phyloP scores from a whole-genome alignment of 2,797 vertebrate genomes.

The Anguilla marmorata region DNA sequence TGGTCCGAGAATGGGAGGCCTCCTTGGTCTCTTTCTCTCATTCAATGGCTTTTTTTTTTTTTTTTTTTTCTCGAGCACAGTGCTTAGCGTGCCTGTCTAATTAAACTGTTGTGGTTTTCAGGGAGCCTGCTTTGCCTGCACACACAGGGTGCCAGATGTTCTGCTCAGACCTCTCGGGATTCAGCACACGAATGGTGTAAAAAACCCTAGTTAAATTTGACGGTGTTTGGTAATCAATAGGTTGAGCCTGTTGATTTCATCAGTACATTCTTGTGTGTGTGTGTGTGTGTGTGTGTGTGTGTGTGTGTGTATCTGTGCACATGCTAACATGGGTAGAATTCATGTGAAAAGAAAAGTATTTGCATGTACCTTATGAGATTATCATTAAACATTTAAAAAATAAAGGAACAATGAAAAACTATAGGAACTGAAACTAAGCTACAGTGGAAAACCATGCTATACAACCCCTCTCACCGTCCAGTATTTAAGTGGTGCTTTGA shows the following conservation, averaged over 20 bases:
- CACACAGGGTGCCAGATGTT: constrained; percentile 3
- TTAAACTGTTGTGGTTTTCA: constrained; percentile 4
- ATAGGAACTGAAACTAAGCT: background rate
- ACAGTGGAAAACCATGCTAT: background rate
- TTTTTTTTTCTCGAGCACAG: background rate
- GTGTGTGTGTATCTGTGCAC: background rate
- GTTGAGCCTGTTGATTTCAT: background rate
- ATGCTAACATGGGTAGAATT: background rate
- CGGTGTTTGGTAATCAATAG: background rate
- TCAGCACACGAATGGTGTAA: background rate
- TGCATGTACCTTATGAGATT: background rate
- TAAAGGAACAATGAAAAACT: background rate
- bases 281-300: background rate
- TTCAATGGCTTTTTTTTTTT: constrained; percentile 1
- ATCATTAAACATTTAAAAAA: no score
- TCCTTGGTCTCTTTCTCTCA: constrained; percentile 1
- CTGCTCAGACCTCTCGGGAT: background rate
- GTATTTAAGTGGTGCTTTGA: background rate
- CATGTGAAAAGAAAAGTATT: background rate
- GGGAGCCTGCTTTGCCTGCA: background rate
- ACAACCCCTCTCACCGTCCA: background rate
- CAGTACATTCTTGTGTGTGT: background rate
- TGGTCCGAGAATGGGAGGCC: constrained; percentile 7
- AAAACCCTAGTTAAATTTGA: background rate
- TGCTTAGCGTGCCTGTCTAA: constrained; percentile 17